Base-by-base conservation (phyloP, 2,113 vertebrate species). In the Ceyx margarethae region DNA sequence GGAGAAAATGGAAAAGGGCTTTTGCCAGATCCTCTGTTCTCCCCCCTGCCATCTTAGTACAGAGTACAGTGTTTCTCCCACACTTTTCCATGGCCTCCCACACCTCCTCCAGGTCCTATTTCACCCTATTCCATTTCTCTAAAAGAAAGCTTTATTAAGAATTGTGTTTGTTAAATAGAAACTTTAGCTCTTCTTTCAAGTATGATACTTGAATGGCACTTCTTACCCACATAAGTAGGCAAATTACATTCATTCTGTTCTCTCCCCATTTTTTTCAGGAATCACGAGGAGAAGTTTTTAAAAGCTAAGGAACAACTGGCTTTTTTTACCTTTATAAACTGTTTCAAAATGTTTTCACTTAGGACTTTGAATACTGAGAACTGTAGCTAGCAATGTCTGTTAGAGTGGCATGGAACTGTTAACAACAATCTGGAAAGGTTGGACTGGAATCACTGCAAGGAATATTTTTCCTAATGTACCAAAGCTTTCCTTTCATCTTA, bases 1-100 rank as follows among this genome's bases (percentile, higher is more conserved):
- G 66, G 5, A 81, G 6, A 89, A 45, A 93, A 85, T 31, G 93
- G 90, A 84, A 91, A 88, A 90, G 50, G n/a, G 62, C 77, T 94
- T 91, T 84, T 87, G 77, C 90, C 81, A 87, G 3, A 74, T 90
- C 18, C 46, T 75, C 81, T 68, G 43, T 50, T 87, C 81, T 67
- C 51, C 54, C 35, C 31, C 19, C 45, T 28, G 50, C 29, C 74
- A 81, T 46, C 46, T 85, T 14, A 37, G 46, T n/a, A 79, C 69
- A 79, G 58, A 85, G 77, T 67, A 65, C 37, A 81, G 29, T 22
- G 28, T 76, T 84, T 90, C 66, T 90, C 87, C 51, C 81, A 62
- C 68, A 50, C 33, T 54, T 76, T 64, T 58, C 57, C 12, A 2
- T 61, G 54, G 37, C 28, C 28, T 86, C 53, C 40, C 74, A 73